Evolutionary conservation across 1,140 invertebrate genomes (phyloP).

Genomic region (Drosophila yakuba): DNA sequence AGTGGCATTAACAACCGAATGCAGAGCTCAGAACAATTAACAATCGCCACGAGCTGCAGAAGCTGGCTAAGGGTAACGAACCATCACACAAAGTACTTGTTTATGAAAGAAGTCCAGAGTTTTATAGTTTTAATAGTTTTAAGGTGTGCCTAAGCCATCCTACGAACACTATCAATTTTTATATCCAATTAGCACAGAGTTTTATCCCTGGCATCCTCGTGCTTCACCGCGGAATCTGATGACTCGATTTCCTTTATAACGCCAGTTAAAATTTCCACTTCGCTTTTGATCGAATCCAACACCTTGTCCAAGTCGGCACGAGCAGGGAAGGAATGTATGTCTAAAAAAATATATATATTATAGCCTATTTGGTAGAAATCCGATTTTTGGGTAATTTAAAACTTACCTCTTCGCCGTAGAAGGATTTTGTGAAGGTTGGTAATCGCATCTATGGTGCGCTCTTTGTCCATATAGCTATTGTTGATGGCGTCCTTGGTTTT

Average conservation of each 20-base stretch:
- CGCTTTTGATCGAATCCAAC: constrained; percentile 73
- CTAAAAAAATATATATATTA: constrained; percentile 16
- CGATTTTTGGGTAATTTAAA: too few species aligned
- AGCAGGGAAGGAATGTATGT: not conserved
- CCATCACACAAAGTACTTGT: too few species aligned
- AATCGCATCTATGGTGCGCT: constrained; percentile 61
- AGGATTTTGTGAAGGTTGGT: constrained; percentile 59
- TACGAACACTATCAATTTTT: constrained; percentile 5
- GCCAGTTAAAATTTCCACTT: constrained; percentile 67
- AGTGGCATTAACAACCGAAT: constrained; percentile 74
- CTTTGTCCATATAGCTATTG: constrained; percentile 46
- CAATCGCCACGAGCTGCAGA: constrained; percentile 36
- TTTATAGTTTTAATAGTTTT: not conserved
- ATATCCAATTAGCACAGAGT: constrained; percentile 12
- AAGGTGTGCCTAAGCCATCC: not conserved
- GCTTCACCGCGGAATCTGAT: not conserved
- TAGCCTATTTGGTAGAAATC: too few species aligned
- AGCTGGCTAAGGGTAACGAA: not conserved
- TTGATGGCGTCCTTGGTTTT: constrained; percentile 61
- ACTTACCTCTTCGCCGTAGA: constrained; percentile 55
- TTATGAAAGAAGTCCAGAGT: too few species aligned
- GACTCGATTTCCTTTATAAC: constrained; percentile 50
- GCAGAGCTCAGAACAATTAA: constrained; percentile 60
- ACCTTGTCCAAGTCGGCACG: constrained; percentile 38
- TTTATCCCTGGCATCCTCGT: not conserved